Evolutionary conservation across 2,888 invertebrate genomes (phyloP), one percentile per base, ranked within the genome.

Genomic region (Gymnoscelis rufifasciata): DNA sequence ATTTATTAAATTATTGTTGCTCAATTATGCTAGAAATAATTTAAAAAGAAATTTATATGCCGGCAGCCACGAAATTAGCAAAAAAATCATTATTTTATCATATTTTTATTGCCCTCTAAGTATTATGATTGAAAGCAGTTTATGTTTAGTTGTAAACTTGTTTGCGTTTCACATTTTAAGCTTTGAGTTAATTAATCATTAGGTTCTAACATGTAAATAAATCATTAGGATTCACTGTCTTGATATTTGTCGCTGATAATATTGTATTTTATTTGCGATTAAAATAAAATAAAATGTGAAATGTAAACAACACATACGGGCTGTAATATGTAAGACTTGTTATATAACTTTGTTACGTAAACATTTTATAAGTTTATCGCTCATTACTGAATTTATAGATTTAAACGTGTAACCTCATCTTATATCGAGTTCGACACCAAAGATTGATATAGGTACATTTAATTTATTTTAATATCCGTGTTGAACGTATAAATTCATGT

Each of bases 281-380:
- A 3, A 19, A 24, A 37, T 37, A 7, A 26, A 39, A 27, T 49
- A 46, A 50, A 51, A 10, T 50, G 58, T 62, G 62, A 56, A 65
- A 62, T 58, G 62, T 62, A 27, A 31, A 44, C 59, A 62, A 60
- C 52, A 50, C 44, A 41, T 73, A 71, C 68, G 70, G 81, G 81
- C 78, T 82, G 78, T 81, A 71, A 73, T 67, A 54, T 54, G 58
- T 72, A 77, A 81, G 80, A 81, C 79, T 80, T 80, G 71, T 78
- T 77, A 65, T 33, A 66, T 61, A 62, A 58, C 54, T 62, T 64
- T 67, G 54, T 60, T 57, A 49, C 14, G 42, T 53, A 47, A 51
- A 44, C 49, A 44, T 54, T 47, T 33, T 41, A 37, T 52, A 52
- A 57, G 43, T 54, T 52, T 52, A 52, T 56, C 47, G 59, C 54